These are phyloP conservation scores for Aphelinus certus DNA, from an alignment of 1,140 invertebrate genomes.

Conservation along the genomic window DNA sequence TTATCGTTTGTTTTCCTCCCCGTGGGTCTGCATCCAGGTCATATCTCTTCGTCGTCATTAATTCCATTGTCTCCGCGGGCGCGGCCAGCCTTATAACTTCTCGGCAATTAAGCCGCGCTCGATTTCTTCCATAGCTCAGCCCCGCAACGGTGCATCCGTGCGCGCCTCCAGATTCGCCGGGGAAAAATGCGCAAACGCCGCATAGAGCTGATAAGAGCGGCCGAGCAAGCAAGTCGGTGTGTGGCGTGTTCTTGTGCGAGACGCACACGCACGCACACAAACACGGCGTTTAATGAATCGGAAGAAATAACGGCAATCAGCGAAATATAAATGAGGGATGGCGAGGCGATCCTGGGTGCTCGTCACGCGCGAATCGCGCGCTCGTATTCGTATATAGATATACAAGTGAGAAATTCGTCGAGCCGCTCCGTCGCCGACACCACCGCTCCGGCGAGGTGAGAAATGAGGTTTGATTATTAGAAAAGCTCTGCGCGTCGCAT, in stretches of 20 bases:
- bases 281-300: slow-evolving; percentile 60
- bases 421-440: too few relatives aligned
- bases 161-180: slow-evolving; percentile 34
- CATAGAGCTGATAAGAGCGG: slow-evolving; percentile 39
- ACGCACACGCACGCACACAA: slow-evolving; percentile 1
- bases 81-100: slow-evolving; percentile 28
- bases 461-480: slow-evolving; percentile 59
- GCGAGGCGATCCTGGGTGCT: slow-evolving; percentile 53
- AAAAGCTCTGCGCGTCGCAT: slow-evolving; percentile 48
- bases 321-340: slow-evolving; percentile 64
- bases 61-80: slow-evolving; percentile 43
- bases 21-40: not conserved
- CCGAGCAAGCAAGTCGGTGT: too few relatives aligned
- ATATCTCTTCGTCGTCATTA: slow-evolving; percentile 50
- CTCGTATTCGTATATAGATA: slow-evolving; percentile 2
- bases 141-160: not conserved
- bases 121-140: slow-evolving; percentile 3
- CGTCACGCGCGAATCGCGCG: slow-evolving; percentile 52
- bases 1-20: slow-evolving; percentile 43
- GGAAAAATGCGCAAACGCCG: slow-evolving; percentile 45
- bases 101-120: slow-evolving; percentile 39
- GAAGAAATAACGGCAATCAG: slow-evolving; percentile 65
- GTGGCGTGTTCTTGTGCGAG: too few relatives aligned
- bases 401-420: slow-evolving; percentile 14
- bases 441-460: slow-evolving; percentile 47